Conservation (phyloP, 2,888 invertebrate species). For the Lochmaea capreae region DNA sequence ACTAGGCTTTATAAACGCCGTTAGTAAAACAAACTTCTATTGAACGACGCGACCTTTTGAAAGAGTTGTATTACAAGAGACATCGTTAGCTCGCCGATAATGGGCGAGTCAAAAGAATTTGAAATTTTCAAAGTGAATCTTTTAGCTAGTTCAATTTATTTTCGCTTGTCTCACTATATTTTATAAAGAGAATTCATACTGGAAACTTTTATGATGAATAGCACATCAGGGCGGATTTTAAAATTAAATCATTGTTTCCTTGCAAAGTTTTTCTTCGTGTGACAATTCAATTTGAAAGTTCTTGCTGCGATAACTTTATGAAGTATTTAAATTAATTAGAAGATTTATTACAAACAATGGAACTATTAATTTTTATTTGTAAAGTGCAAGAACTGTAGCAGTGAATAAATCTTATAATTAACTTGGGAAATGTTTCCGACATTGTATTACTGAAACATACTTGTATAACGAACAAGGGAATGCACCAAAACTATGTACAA, state of each 20-base stretch:
- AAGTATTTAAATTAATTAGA: conserved; percentile 5
- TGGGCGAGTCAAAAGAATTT: background rate
- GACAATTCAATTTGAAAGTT: conserved; percentile 8
- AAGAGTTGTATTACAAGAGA: background rate
- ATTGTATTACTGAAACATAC: background rate
- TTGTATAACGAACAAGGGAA: background rate
- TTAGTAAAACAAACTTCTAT: too few species aligned
- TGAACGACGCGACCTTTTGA: too few species aligned
- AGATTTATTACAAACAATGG: conserved; percentile 18
- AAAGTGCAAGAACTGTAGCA: background rate
- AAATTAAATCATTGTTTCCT: conserved; percentile 7
- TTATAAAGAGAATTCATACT: background rate
- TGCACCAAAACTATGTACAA: background rate
- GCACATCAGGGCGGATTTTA: background rate
- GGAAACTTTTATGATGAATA: conserved; percentile 2
- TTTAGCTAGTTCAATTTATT: background rate
- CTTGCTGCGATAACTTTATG: background rate
- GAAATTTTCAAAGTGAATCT: background rate
- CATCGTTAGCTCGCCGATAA: background rate
- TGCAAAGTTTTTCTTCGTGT: conserved; percentile 10
- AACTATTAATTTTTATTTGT: background rate
- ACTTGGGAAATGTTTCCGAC: background rate
- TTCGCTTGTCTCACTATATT: background rate
- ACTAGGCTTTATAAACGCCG: too few species aligned
- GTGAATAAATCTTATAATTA: conserved; percentile 1